Evolutionary conservation across 37 sponge, comb jelly and placozoan species (phyloP), one percentile per base, ranked within the genome.

Genomic region (Ianthella basta): DNA sequence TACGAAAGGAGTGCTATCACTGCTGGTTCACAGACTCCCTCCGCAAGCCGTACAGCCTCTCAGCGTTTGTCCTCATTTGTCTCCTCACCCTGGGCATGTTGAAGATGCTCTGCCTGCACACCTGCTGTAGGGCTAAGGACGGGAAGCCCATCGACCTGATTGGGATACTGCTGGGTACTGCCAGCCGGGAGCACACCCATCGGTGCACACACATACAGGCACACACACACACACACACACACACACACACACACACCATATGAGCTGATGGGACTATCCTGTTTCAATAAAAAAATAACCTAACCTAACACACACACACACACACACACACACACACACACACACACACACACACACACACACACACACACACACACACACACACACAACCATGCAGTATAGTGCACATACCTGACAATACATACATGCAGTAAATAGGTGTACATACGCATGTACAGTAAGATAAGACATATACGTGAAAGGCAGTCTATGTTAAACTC

Each of bases 1-100:
- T 85, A 5, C 35, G 77, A 1, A 27, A 84, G 30, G 70, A 86
- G 20, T 94, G 94, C 73, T 80, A 84, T 80, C 80, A 90, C 74
- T 94, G 94, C 66, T 94, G 94, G 94, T 73, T 94, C 60, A 90
- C 88, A 13, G 85, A 86, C 53, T 68, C 91, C 59, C 75, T 94
- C 80, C 85, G 83, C 56, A 72, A 87, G 60, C 94, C 94, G 0
- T 35, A 59, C 82, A 87, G 60, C 27, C 59, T 55, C 19, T 55
- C 88, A 24, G 88, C 85, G 30, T 40, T 85, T 14, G 65, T 80
- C 0, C 60, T 90, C 20, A 33, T 85, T 30, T 24, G 85, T 35
- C 80, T 94, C 27, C 83, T 94, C 63, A 19, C 55, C 32, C 80
- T 94, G 64, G 91, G 94, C 29, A 94, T 94, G 94, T 10, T 54